A percentile compares a stretch with the other conserved stretches of the same genome.
Evolutionary conservation across 2,888 invertebrate genomes (phyloP).

Genomic region (Rugalucina vietnamica): DNA sequence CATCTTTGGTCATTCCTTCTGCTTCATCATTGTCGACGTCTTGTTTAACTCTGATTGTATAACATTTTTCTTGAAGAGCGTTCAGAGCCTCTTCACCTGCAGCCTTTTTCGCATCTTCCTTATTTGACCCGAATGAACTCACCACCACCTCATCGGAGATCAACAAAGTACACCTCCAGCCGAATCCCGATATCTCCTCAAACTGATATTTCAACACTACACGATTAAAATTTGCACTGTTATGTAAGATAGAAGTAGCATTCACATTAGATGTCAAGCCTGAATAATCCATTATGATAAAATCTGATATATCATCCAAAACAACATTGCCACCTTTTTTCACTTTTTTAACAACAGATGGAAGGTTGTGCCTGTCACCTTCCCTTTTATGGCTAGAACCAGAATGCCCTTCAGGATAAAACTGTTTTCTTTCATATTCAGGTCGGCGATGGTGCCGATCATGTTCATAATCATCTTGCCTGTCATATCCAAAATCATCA

Average conservation of each 20-base stretch:
- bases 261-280: constrained; percentile 40
- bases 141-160: constrained; percentile 70
- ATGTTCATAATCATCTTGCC: background rate
- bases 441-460: background rate
- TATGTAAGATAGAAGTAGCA: constrained; percentile 64
- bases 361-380: background rate
- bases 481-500: background rate
- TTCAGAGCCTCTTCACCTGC: constrained; percentile 72
- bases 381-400: background rate
- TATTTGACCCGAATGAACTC: constrained; percentile 62
- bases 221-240: constrained; percentile 77
- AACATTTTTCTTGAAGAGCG: constrained; percentile 73
- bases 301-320: constrained; percentile 65
- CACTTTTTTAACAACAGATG: background rate
- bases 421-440: background rate
- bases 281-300: constrained; percentile 71
- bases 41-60: constrained; percentile 79
- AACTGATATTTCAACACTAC: constrained; percentile 73
- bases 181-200: constrained; percentile 51
- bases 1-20: constrained; percentile 70
- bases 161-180: constrained; percentile 64
- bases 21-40: constrained; percentile 69
- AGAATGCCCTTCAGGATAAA: background rate
- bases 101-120: constrained; percentile 66
- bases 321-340: background rate